These are phyloP conservation scores for Nothura maculosa DNA, from an alignment of 2,797 vertebrate genomes.

Conservation along the genomic window DNA sequence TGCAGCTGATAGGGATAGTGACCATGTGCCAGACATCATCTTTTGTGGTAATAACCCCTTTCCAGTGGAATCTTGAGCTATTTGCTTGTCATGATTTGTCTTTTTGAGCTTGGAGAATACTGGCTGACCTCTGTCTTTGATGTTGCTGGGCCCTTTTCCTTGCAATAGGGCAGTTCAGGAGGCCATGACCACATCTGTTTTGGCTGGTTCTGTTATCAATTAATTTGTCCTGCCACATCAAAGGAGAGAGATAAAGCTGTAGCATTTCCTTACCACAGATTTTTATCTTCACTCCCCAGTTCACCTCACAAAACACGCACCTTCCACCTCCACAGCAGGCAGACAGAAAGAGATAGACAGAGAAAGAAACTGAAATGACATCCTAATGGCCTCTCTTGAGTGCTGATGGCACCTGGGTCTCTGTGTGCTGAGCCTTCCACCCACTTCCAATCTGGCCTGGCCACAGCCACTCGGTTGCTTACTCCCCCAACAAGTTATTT, in stretches of 20 bases:
- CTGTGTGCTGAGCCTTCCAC: slow-evolving; percentile 60
- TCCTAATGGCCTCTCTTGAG: slow-evolving; percentile 61
- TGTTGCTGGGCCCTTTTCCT: slow-evolving; percentile 50
- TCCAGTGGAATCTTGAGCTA: slow-evolving; percentile 62
- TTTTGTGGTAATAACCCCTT: slow-evolving; percentile 55
- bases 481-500: slow-evolving; percentile 75
- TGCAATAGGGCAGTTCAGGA: slow-evolving; percentile 67
- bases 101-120: slow-evolving; percentile 59
- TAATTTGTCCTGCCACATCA: slow-evolving; percentile 75
- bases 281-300: slow-evolving; percentile 68
- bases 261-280: slow-evolving; percentile 73
- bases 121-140: slow-evolving; percentile 75
- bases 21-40: slow-evolving; percentile 60
- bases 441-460: slow-evolving; percentile 73
- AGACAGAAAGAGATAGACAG: slow-evolving; percentile 35
- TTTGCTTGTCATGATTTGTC: slow-evolving; percentile 69
- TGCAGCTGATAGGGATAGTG: slow-evolving; percentile 26
- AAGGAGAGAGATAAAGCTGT: slow-evolving; percentile 63
- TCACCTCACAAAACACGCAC: slow-evolving; percentile 63
- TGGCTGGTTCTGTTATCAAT: slow-evolving; percentile 67
- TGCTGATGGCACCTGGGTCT: slow-evolving; percentile 68
- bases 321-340: slow-evolving; percentile 65
- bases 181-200: slow-evolving; percentile 67
- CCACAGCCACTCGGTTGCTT: slow-evolving; percentile 52
- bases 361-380: slow-evolving; percentile 64